A percentile compares a stretch with the other conserved stretches of the same genome.
Conservation (phyloP, 92 coral and sea anemone species). For the Zoanthus gigantus region DNA sequence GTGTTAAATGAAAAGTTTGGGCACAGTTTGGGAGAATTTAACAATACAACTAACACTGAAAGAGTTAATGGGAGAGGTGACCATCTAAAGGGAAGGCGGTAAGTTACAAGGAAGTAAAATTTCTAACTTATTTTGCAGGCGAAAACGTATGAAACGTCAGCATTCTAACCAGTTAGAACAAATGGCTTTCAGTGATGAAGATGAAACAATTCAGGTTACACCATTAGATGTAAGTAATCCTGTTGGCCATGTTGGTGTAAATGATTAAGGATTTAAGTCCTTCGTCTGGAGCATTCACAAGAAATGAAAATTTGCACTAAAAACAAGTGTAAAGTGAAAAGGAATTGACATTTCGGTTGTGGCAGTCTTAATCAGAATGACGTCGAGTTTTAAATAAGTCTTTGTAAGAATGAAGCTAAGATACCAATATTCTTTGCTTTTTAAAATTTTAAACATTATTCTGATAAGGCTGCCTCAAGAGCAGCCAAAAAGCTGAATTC, state of each 20-base stretch:
- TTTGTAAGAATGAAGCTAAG: too few relatives aligned
- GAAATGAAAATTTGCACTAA: not conserved
- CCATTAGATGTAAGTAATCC: conserved; percentile 75
- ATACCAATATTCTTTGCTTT: too few relatives aligned
- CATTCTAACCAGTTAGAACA: conserved; percentile 68
- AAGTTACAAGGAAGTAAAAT: not conserved
- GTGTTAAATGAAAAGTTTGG: too few relatives aligned
- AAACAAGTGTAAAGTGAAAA: not conserved
- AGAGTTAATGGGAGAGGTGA: too few relatives aligned
- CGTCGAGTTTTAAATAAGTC: too few relatives aligned
- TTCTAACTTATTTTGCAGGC: conserved; percentile 33
- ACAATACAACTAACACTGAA: too few relatives aligned
- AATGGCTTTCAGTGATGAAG: conserved; percentile 75
- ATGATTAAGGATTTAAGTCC: not conserved
- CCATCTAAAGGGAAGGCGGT: not conserved
- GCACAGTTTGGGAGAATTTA: too few relatives aligned
- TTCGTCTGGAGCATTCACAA: not conserved
- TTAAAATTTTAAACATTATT: too few relatives aligned
- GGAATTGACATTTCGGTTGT: not conserved
- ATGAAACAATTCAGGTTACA: conserved; percentile 74
- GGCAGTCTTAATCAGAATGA: too few relatives aligned
- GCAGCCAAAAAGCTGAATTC: too few relatives aligned
- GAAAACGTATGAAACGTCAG: conserved; percentile 78
- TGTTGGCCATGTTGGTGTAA: not conserved
- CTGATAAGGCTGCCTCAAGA: too few relatives aligned